Evolutionary conservation across 2,797 vertebrate genomes (phyloP).

Genomic region (Odontamblyopus lacepedii): DNA sequence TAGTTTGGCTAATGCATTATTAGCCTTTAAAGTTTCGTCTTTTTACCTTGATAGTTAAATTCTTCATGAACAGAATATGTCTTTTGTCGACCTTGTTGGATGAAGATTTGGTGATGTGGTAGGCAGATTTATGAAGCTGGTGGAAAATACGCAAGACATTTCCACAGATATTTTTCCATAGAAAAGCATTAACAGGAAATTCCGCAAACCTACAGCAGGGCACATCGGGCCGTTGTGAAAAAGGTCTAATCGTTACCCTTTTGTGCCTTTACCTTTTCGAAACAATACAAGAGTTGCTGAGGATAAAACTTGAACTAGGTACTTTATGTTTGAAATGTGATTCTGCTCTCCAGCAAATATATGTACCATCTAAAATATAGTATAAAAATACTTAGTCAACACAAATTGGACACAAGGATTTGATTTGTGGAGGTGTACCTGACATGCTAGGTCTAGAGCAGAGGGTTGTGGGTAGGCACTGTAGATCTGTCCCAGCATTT

Average conservation of each 20-base stretch:
- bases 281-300: constrained; percentile 91
- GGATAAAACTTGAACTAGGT: constrained; percentile 87
- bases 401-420: background rate
- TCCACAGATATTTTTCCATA: too few relatives aligned
- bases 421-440: constrained; percentile 73
- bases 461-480: constrained; percentile 92
- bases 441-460: constrained; percentile 90
- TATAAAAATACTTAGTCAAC: background rate
- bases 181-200: too few relatives aligned
- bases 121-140: too few relatives aligned
- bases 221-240: too few relatives aligned
- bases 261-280: constrained; percentile 85
- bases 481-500: constrained; percentile 97
- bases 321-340: constrained; percentile 84
- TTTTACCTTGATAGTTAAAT: too few relatives aligned
- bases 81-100: too few relatives aligned
- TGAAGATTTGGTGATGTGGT: too few relatives aligned
- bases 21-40: too few relatives aligned
- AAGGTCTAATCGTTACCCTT: background rate
- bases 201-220: too few relatives aligned
- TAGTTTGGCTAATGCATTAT: too few relatives aligned
- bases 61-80: too few relatives aligned
- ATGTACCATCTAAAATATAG: constrained; percentile 89
- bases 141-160: too few relatives aligned
- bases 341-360: constrained; percentile 92